These are phyloP conservation scores for Spinus olivaceus DNA, from an alignment of 2,797 vertebrate genomes.

Conservation along the genomic window DNA sequence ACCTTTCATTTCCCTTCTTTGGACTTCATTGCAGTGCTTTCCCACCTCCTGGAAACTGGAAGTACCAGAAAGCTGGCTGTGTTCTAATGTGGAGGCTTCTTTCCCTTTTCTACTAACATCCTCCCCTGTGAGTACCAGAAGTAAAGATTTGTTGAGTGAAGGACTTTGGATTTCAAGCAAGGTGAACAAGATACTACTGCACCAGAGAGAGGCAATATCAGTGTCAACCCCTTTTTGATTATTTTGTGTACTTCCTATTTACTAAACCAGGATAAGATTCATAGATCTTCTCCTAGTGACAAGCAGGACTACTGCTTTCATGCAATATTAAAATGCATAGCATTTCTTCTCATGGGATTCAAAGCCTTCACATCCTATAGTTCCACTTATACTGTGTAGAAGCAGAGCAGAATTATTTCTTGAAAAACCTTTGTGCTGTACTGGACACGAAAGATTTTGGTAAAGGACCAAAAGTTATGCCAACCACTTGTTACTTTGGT, in stretches of 20 bases:
- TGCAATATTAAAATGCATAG: background rate
- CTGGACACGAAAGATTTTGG: background rate
- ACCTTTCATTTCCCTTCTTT: background rate
- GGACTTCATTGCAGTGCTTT: background rate
- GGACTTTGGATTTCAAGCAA: background rate
- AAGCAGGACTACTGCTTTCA: background rate
- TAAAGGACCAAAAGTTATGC: background rate
- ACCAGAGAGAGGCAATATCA: background rate
- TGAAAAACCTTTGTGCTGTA: background rate
- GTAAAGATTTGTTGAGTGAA: background rate
- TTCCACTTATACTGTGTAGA: background rate
- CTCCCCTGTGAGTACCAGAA: background rate
- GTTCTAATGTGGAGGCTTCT: background rate
- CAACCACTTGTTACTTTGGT: background rate
- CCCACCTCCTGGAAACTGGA: background rate
- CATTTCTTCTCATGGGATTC: background rate
- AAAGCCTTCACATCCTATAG: background rate
- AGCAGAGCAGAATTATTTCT: background rate
- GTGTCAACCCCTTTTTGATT: fast-evolving
- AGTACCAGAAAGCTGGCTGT: background rate
- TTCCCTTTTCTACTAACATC: background rate
- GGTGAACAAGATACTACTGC: background rate
- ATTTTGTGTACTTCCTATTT: background rate
- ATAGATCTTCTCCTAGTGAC: background rate
- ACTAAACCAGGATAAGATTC: background rate